Percentiles rank a stretch among this genome's conserved stretches.
Evolutionary conservation across 2,113 vertebrate genomes (phyloP).

Genomic region (Empidonax alnorum): DNA sequence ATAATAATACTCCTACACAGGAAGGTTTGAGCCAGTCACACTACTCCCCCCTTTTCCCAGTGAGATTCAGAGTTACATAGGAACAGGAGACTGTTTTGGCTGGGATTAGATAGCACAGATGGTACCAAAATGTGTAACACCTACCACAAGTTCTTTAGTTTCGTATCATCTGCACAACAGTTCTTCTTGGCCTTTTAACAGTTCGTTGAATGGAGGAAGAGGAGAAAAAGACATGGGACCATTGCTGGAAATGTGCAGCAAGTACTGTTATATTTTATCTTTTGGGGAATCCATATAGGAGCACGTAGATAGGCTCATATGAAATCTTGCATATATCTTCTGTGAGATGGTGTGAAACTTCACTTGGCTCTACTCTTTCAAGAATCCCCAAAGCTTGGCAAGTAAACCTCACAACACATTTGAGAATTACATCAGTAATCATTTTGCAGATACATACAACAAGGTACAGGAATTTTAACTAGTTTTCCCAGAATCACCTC

Average conservation of each 20-base stretch:
- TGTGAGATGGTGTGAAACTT: constrained; percentile 64
- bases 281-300: constrained; percentile 25
- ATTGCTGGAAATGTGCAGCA: constrained; percentile 41
- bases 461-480: constrained; percentile 51
- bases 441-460: background rate
- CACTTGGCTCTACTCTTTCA: constrained; percentile 54
- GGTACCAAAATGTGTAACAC: constrained; percentile 56
- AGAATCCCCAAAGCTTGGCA: constrained; percentile 59
- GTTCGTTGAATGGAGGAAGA: constrained; percentile 40
- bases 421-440: constrained; percentile 50
- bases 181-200: constrained; percentile 52
- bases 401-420: constrained; percentile 56
- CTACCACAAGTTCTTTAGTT: constrained; percentile 60
- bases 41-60: constrained; percentile 55
- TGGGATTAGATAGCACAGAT: constrained; percentile 58
- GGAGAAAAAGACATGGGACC: constrained; percentile 32
- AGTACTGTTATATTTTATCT: constrained; percentile 46
- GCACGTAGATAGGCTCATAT: background rate
- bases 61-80: constrained; percentile 48
- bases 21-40: constrained; percentile 59
- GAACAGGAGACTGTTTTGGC: constrained; percentile 53
- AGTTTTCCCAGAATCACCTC: constrained; percentile 8
- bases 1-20: constrained; percentile 72
- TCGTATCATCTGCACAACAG: constrained; percentile 31
- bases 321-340: constrained; percentile 60